Conservation (phyloP, 2,888 invertebrate genomes). For the Tenthredo distinguenda region DNA sequence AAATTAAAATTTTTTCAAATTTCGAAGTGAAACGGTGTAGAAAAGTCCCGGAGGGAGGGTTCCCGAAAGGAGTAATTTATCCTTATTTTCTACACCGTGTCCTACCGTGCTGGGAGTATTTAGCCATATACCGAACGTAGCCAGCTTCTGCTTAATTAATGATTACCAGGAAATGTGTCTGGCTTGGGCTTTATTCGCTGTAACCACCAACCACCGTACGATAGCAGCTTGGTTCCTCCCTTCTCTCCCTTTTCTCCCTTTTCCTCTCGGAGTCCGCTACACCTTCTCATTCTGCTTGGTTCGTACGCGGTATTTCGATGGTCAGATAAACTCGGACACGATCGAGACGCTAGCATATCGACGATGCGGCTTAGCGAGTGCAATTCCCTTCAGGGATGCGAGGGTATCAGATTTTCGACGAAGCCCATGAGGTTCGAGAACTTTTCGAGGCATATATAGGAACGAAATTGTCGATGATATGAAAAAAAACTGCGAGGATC, state of each 20-base stretch:
- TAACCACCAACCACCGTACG: constrained; percentile 59
- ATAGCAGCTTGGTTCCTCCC: constrained; percentile 37
- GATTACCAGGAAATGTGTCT: constrained; percentile 77
- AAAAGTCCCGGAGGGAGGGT: background rate
- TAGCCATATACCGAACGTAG: constrained; percentile 58
- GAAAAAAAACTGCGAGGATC: no score
- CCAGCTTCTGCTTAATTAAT: constrained; percentile 73
- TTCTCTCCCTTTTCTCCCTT: constrained; percentile 25
- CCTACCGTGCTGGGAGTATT: constrained; percentile 66
- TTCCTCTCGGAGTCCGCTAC: background rate
- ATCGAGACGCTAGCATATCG: constrained; percentile 24
- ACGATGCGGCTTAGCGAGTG: background rate
- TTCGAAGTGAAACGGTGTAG: background rate
- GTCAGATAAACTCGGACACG: constrained; percentile 15
- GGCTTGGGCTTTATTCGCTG: constrained; percentile 69
- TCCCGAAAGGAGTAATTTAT: constrained; percentile 45
- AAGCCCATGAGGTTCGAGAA: background rate
- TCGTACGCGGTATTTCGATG: constrained; percentile 11
- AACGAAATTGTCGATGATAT: background rate
- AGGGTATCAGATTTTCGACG: background rate
- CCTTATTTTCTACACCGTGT: constrained; percentile 60
- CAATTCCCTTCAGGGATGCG: background rate
- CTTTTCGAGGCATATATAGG: background rate
- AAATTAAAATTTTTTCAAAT: background rate
- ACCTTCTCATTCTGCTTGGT: background rate